Percentiles rank a stretch among this genome's conserved stretches.
Evolutionary conservation across 2,797 vertebrate species (phyloP).

Genomic region (Loris lydekkerianus): DNA sequence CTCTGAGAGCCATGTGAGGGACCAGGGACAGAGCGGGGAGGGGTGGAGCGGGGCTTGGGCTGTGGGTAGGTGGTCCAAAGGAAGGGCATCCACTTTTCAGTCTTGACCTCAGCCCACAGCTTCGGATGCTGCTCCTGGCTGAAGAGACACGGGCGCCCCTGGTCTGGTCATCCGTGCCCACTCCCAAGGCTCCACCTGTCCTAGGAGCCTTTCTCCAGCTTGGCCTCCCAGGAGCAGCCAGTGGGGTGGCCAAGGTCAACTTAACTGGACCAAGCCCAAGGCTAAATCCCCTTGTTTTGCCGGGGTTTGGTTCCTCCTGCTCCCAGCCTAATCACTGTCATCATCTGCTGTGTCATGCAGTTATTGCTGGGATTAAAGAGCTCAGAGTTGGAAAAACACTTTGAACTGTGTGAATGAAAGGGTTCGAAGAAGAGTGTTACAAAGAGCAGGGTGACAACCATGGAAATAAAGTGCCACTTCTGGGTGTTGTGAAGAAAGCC

Average conservation of each 20-base stretch:
- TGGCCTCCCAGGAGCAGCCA: neutral
- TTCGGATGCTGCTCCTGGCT: neutral
- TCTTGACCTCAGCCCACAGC: neutral
- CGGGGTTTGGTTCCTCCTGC: neutral
- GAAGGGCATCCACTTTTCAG: neutral
- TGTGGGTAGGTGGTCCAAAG: neutral
- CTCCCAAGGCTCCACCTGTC: neutral
- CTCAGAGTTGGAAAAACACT: slow-evolving; percentile 20
- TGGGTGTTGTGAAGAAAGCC: neutral
- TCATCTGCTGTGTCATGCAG: neutral
- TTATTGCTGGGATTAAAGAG: slow-evolving; percentile 58
- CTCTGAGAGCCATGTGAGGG: neutral
- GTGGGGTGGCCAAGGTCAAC: neutral
- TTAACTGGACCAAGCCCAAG: rapidly evolving
- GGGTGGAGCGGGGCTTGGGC: neutral
- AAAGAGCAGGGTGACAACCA: neutral
- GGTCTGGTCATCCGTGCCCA: no score
- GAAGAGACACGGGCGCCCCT: neutral
- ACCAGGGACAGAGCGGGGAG: no score
- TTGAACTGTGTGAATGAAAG: slow-evolving; percentile 68
- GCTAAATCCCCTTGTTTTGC: neutral
- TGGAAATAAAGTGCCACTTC: neutral
- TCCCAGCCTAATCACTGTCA: slow-evolving; percentile 17
- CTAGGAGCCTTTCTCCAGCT: neutral
- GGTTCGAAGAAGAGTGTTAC: slow-evolving; percentile 7